Conservation (phyloP, 1,140 invertebrate species). For the Pomphorhynchus laevis region DNA sequence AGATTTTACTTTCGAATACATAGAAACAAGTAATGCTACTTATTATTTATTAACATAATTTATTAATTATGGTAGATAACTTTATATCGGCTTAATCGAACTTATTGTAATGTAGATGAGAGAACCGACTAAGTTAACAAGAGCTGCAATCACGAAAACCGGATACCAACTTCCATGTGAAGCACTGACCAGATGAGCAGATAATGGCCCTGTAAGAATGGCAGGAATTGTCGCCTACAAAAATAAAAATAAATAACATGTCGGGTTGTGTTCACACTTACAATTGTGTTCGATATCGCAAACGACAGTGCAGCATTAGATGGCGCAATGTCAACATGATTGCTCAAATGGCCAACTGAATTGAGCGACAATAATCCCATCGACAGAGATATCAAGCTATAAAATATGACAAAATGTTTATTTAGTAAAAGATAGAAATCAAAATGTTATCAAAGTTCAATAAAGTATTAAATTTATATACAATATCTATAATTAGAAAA, state of each 20-base stretch:
- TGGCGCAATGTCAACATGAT: conserved; percentile 39
- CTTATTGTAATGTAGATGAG: conserved; percentile 39
- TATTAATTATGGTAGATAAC: too few species aligned
- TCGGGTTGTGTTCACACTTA: conserved; percentile 17
- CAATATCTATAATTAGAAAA: too few species aligned
- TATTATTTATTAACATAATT: too few species aligned
- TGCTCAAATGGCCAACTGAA: conserved; percentile 37
- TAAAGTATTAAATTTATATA: too few species aligned
- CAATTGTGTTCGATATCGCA: conserved; percentile 38
- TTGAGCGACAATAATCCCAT: conserved; percentile 41
- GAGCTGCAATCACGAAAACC: conserved; percentile 34
- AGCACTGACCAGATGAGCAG: conserved; percentile 33
- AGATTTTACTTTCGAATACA: too few species aligned
- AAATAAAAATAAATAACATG: conserved; percentile 4
- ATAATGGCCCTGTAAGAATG: conserved; percentile 37
- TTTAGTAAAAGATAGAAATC: not conserved
- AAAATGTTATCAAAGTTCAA: not conserved
- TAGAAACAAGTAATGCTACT: too few species aligned
- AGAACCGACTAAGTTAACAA: conserved; percentile 36
- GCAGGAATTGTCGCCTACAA: conserved; percentile 35
- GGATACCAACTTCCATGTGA: conserved; percentile 37
- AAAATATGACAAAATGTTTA: conserved; percentile 11
- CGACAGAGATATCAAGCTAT: conserved; percentile 33
- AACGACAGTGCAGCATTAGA: conserved; percentile 42
- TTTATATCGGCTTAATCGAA: too few species aligned